Conservation (phyloP, 2,113 vertebrate genomes). For the Xiphorhynchus elegans region DNA sequence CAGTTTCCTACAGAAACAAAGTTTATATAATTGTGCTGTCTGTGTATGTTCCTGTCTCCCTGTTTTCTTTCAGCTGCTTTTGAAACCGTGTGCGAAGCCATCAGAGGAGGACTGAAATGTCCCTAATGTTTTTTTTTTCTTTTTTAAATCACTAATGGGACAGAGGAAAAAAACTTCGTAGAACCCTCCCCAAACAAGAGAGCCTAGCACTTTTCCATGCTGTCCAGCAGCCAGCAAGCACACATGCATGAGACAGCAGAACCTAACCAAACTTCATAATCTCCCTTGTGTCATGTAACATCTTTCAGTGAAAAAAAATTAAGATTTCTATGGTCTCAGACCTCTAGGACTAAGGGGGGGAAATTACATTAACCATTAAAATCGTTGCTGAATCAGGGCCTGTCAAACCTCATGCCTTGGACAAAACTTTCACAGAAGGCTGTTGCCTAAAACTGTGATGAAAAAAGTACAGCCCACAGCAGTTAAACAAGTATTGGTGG, state of each 20-base stretch:
- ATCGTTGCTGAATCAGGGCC: neutral
- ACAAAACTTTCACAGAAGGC: neutral
- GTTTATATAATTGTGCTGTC: neutral
- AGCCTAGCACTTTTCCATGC: neutral
- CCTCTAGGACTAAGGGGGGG: neutral
- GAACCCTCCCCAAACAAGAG: neutral
- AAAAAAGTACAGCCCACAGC: neutral
- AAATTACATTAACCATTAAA: neutral
- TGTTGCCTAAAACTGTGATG: neutral
- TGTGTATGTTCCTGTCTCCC: neutral
- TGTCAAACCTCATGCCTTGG: neutral
- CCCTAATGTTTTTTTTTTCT: neutral
- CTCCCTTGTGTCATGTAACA: neutral
- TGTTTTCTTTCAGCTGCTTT: constrained; percentile 7
- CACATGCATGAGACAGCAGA: neutral
- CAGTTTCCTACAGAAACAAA: neutral
- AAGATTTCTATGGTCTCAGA: neutral
- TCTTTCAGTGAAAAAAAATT: neutral
- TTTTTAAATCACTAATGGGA: neutral
- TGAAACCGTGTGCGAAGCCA: neutral
- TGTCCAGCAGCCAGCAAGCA: neutral
- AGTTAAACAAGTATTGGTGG: neutral
- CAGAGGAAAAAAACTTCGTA: neutral
- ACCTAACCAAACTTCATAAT: neutral
- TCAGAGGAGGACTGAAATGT: neutral